These are phyloP conservation scores for Coregonus sp. DNA, from an alignment of 2,797 vertebrate species.

Conservation along the genomic window DNA sequence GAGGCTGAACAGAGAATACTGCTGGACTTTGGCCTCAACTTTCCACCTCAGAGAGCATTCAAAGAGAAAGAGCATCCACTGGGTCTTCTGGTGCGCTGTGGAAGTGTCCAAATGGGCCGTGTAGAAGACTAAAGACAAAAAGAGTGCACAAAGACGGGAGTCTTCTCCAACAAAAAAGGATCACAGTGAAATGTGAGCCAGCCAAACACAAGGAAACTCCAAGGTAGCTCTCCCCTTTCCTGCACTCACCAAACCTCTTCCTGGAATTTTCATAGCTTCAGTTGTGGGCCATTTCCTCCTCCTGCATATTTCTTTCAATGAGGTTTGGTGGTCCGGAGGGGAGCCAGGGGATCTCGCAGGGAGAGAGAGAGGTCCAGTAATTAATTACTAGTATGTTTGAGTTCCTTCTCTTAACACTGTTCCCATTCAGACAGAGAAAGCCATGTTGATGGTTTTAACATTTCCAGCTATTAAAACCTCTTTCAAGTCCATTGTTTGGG, in stretches of 20 bases:
- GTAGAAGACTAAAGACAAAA: background rate
- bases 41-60: conserved; percentile 15
- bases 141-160: background rate
- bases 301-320: conserved; percentile 5
- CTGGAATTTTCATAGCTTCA: conserved; percentile 24
- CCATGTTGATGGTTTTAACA: conserved; percentile 7
- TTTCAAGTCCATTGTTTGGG: conserved; percentile 10
- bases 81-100: background rate
- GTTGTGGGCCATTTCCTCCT: conserved; percentile 25
- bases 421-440: background rate
- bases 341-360: background rate
- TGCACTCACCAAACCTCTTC: conserved; percentile 15
- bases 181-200: conserved; percentile 1
- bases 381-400: background rate
- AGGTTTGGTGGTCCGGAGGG: background rate
- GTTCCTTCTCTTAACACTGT: background rate
- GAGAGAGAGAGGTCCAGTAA: background rate
- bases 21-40: conserved; percentile 14
- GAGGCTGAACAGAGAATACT: background rate
- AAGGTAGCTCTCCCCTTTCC: conserved; percentile 12
- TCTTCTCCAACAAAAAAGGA: conserved; percentile 8
- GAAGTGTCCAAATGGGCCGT: background rate
- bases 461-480: conserved; percentile 22
- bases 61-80: conserved; percentile 7
- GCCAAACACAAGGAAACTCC: conserved; percentile 11